Percentiles rank a stretch among this genome's conserved stretches.
Conservation (phyloP, 2,797 vertebrate genomes). For the Lithobates pipiens region DNA sequence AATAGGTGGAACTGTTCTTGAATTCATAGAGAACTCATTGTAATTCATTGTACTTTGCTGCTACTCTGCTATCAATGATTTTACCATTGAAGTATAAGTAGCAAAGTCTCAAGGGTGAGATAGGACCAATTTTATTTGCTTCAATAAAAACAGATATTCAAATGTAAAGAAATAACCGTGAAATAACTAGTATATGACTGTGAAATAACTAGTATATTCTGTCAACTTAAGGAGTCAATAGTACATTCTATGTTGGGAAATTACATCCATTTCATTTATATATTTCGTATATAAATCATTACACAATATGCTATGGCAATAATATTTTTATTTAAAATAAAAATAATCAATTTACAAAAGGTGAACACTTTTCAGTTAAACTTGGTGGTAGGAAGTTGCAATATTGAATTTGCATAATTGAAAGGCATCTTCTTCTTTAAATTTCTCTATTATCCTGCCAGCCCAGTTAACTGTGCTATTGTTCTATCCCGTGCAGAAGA, state of each 20-base stretch:
- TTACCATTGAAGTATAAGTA: slow-evolving; percentile 57
- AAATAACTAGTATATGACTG: neutral
- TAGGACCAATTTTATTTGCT: slow-evolving; percentile 45
- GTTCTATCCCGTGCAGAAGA: too few species aligned
- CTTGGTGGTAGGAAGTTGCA: too few species aligned
- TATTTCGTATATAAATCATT: neutral
- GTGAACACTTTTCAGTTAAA: too few species aligned
- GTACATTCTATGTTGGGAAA: neutral
- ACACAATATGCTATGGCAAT: neutral
- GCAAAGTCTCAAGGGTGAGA: slow-evolving; percentile 51
- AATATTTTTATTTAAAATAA: neutral
- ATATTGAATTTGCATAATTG: too few species aligned
- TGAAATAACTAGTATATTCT: neutral
- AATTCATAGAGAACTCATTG: slow-evolving; percentile 56
- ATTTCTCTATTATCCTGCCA: too few species aligned
- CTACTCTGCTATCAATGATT: slow-evolving; percentile 60
- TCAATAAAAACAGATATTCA: neutral
- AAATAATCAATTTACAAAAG: too few species aligned
- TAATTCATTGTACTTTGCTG: slow-evolving; percentile 53
- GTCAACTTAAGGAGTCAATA: neutral
- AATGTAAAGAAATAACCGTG: slow-evolving; percentile 6
- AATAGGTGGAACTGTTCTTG: slow-evolving; percentile 58
- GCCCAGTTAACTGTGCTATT: too few species aligned
- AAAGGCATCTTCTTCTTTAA: too few species aligned
- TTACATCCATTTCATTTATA: neutral